These are phyloP conservation scores for Campoletis raptor DNA, from an alignment of 2,888 invertebrate genomes.

Conservation along the genomic window DNA sequence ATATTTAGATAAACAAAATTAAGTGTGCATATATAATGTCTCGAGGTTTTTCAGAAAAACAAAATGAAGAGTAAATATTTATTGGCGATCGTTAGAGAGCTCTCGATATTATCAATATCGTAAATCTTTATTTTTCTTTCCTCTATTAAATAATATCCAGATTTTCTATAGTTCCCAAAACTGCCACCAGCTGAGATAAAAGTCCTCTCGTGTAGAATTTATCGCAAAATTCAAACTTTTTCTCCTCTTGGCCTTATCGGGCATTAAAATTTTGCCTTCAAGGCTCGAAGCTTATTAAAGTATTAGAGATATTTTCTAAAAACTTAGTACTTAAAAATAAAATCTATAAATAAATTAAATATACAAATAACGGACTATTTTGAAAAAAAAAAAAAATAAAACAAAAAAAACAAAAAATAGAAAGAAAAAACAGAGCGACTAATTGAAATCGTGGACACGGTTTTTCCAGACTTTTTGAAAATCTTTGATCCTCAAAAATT, in stretches of 20 bases:
- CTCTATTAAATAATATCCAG: not conserved
- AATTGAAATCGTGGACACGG: not conserved
- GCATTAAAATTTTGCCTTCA: not conserved
- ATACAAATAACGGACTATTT: not conserved
- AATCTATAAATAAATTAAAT: constrained; percentile 1
- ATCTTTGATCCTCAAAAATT: not conserved
- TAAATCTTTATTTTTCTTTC: not conserved
- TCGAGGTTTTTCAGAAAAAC: not conserved
- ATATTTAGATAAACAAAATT: not conserved
- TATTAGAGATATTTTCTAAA: constrained; percentile 10
- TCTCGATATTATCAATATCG: not conserved
- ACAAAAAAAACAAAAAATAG: not conserved
- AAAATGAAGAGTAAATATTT: not conserved
- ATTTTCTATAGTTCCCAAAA: not conserved
- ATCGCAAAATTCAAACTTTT: not conserved
- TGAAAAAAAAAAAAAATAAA: not conserved
- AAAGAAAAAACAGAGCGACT: too few species aligned
- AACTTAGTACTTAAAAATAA: not conserved
- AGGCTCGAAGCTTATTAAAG: not conserved
- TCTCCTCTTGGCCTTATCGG: not conserved
- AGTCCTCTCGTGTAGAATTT: not conserved
- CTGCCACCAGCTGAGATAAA: not conserved
- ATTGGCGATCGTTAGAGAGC: not conserved
- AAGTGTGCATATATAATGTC: not conserved
- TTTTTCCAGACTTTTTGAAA: constrained; percentile 7